Conservation (phyloP, 2,888 invertebrate species). For the Hemithea aestivaria region DNA sequence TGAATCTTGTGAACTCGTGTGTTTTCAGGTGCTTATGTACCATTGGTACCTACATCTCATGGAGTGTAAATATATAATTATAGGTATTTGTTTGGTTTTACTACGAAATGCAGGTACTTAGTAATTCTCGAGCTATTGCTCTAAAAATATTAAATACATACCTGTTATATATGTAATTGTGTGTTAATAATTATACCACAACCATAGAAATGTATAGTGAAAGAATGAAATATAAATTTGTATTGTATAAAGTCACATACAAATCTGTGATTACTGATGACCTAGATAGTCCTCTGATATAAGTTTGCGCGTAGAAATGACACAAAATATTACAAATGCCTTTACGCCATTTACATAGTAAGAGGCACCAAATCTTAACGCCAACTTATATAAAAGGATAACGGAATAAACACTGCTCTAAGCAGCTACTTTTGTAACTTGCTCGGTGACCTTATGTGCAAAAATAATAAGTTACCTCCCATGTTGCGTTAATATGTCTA, state of each 20-base stretch:
- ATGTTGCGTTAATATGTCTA: too few relatives aligned
- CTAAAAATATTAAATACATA: neutral
- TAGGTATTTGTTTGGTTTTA: neutral
- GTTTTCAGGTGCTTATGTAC: too few relatives aligned
- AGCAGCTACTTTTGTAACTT: slow-evolving; percentile 9
- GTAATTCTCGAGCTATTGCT: slow-evolving; percentile 9
- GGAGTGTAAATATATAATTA: neutral
- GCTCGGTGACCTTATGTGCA: neutral
- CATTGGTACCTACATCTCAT: too few relatives aligned
- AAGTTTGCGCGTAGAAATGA: too few relatives aligned
- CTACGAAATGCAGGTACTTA: slow-evolving; percentile 6
- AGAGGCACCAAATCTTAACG: too few relatives aligned
- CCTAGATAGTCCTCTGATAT: too few relatives aligned
- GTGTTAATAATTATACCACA: slow-evolving; percentile 1
- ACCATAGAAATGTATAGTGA: slow-evolving; percentile 7
- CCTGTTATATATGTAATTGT: slow-evolving; percentile 3
- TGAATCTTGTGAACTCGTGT: too few relatives aligned
- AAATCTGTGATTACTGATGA: slow-evolving; percentile 12
- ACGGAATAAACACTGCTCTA: slow-evolving; percentile 10
- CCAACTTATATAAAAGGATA: too few relatives aligned
- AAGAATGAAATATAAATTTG: slow-evolving; percentile 3
- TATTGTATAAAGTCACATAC: slow-evolving; percentile 4
- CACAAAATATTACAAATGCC: too few relatives aligned
- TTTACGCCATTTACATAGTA: too few relatives aligned
- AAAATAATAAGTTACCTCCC: neutral